Evolutionary conservation across 2,888 invertebrate species (phyloP), one percentile per base, ranked within the genome.

Genomic region (Cosmia pyralina): DNA sequence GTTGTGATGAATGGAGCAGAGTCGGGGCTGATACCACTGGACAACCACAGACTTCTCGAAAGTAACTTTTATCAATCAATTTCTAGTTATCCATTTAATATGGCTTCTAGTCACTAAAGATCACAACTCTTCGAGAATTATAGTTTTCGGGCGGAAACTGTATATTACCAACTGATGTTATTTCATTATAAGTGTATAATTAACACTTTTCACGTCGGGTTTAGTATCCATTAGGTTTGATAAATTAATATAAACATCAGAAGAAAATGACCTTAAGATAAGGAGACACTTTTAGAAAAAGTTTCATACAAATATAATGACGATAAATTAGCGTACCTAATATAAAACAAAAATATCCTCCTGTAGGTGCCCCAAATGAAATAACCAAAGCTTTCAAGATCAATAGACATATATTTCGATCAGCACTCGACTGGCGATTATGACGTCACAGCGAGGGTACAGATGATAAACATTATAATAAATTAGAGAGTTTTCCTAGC

Each of bases 401-500:
- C 84, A 87, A 86, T 85, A 84, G 70, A 68, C 70, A 73, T 28
- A 81, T 87, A 88, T 80, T 72, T 87, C 86, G 58, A 83, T 88
- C 87, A 81, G 38, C 87, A 71, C 13, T 11, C 15, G 38, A 19
- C 28, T 44, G 52, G 46, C 34, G 13, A 57, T 74, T 28, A 72
- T 76, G 74, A 76, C 77, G 84, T 69, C 69, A 83, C 73, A 74
- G 19, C 41, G 60, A 57, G 76, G 64, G 60, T 58, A 70, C 52
- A 65, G 60, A 83, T 87, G 83, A 90, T 88, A 88, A 87, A 90
- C 79, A 88, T 72, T 79, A 72, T 81, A 68, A 88, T 91, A 89
- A 84, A 89, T 88, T 77, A 78, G 52, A 28, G 28, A 58, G 75
- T 85, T 85, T 84, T 82, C 79, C 74, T 81, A 75, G 72, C 70